Conservation (phyloP, 2,797 vertebrate species). For the Sarcoramphus papa region DNA sequence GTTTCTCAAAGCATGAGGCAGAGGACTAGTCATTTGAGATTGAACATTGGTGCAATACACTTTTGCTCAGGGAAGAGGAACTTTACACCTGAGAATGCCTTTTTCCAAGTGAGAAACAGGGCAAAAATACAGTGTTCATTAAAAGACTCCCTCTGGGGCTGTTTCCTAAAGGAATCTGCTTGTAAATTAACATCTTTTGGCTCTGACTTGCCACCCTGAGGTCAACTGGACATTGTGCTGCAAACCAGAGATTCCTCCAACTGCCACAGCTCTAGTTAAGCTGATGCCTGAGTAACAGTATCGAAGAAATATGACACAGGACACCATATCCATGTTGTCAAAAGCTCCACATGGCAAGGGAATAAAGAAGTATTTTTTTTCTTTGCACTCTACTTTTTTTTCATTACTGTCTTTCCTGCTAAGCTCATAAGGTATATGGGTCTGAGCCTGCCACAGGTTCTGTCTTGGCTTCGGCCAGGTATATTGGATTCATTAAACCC, state of each 20-base stretch:
- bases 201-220: not conserved
- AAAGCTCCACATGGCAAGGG: not conserved
- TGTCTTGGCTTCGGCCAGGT: not conserved
- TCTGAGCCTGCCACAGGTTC: not conserved
- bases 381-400: not conserved
- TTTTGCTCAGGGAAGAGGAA: not conserved
- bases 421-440: not conserved
- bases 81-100: not conserved
- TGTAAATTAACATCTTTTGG: not conserved
- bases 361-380: not conserved
- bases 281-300: not conserved
- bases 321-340: not conserved
- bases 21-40: not conserved
- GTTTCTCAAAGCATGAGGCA: not conserved
- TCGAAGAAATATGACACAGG: not conserved
- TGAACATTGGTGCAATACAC: not conserved
- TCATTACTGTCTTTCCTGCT: not conserved
- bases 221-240: not conserved
- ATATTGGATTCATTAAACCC: not conserved
- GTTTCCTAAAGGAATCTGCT: not conserved
- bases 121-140: not conserved
- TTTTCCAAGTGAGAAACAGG: not conserved
- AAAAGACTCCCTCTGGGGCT: not conserved
- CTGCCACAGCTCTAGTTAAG: not conserved
- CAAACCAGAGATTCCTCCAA: not conserved